Base-by-base conservation (phyloP, 1,140 invertebrate genomes). In the Melitaea cinxia region DNA sequence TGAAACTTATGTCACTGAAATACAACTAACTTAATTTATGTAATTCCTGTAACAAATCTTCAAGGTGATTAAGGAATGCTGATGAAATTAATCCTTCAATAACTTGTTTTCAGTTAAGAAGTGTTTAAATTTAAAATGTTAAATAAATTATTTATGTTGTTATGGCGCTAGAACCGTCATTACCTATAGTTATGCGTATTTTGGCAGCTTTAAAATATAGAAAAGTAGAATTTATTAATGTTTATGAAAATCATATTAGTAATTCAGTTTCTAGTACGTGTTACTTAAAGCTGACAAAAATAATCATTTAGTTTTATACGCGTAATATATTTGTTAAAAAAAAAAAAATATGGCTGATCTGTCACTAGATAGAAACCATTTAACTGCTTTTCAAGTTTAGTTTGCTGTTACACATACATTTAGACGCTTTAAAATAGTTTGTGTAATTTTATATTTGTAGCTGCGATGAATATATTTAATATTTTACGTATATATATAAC, bases 361-460 rank as follows among this genome's bases (percentile, higher is more conserved):
- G 42, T 47, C 42, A 47, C 23, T 47, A 47, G 50, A 53, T 33
- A 56, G 9, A 26, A 10, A 17, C 2, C 14, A 57, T 55, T n/a
- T 0, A 39, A 39, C 1, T 26, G 57, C 57, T 60, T 60, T 23
- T 37, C 57, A 28, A 50, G 14, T 50, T 15, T 60, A 15, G 35
- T 50, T 60, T 60, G 57, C 57, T 35, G 35, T 15, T 26, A 37
- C 37, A 35, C 19, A 50, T 19, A 37, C 57, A 37, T 52, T 49
- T 37, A 24, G 24, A 54, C 15, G 14, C 52, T 33, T 54, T 35
- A 24, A n/a, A 33, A 35, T 54, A 23, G 42, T 54, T 35, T 12
- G 10, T 54, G 49, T 52, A 9, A 33, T 23, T 26, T n/a, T 28
- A 33, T 35, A 54, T n/a, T 33, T 35, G 33, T 28, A 54, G 28